Evolutionary conservation across 1,140 invertebrate species (phyloP), one percentile per base, ranked within the genome.

Genomic region (Sesamia nonagrioides): DNA sequence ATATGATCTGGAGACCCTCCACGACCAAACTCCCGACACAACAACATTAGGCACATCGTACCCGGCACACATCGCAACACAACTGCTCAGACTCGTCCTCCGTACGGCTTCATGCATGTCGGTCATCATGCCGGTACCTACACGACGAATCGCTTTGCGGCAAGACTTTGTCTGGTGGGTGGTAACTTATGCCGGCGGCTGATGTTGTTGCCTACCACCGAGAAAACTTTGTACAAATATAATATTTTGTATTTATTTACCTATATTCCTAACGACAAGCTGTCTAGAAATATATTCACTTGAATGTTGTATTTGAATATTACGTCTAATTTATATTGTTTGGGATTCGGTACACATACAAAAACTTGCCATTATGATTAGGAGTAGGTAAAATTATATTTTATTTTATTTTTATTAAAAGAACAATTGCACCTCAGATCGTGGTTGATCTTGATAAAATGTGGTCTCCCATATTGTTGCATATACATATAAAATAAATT

Each of bases 181-280:
- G n/a, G n/a, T n/a, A n/a, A n/a, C n/a, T n/a, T n/a, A n/a, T n/a
- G n/a, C n/a, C n/a, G n/a, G n/a, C n/a, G n/a, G n/a, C n/a, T n/a
- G n/a, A n/a, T n/a, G n/a, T n/a, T n/a, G n/a, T n/a, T n/a, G n/a
- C n/a, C n/a, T n/a, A n/a, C n/a, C n/a, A n/a, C n/a, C n/a, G n/a
- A n/a, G n/a, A n/a, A n/a, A n/a, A n/a, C n/a, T n/a, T 63, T 40
- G 35, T 63, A 63, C 15, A 40, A 63, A 63, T 63, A 63, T 63
- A 11, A 17, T 40, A 37, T n/a, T 35, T 35, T 35, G 6, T 40
- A 40, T 18, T 40, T 61, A 40, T 61, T 61, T 17, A 33, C 40
- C 15, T 61, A n/a, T 9, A 2, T 15, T 61, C 35, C n/a, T 2
- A 40, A 40, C 9, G 9, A 40, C 17, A 6, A 15, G 3, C n/a